These are phyloP conservation scores for Periphyllus acericola DNA, from an alignment of 2,888 invertebrate species.

Conservation along the genomic window DNA sequence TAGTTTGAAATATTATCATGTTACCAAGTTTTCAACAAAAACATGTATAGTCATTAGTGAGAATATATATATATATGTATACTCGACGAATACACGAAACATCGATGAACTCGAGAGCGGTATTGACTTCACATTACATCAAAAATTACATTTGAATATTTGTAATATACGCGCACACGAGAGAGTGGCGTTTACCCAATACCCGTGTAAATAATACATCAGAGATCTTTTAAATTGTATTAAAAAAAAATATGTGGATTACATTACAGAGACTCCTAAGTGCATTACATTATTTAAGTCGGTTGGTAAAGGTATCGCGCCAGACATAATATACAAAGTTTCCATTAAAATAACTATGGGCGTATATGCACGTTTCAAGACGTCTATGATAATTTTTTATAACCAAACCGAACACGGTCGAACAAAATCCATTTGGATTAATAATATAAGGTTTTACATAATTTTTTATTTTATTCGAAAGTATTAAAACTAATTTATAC, in stretches of 20 bases:
- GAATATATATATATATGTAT: neutral
- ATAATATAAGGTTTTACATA: constrained; percentile 19
- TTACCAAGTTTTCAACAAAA: constrained; percentile 7
- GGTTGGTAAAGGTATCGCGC: neutral
- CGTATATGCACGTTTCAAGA: constrained; percentile 6
- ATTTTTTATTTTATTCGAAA: constrained; percentile 17
- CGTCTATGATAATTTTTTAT: constrained; percentile 22
- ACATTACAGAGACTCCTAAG: neutral
- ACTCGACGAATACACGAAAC: neutral
- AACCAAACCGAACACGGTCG: neutral
- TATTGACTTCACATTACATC: neutral
- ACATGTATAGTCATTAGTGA: constrained; percentile 3
- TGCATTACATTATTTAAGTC: neutral
- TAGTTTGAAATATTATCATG: constrained; percentile 13
- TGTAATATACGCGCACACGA: neutral
- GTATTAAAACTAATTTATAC: constrained; percentile 15
- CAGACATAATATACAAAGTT: neutral
- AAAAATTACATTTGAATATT: neutral
- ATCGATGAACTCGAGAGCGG: neutral
- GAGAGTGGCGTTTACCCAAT: neutral
- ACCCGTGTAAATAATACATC: neutral
- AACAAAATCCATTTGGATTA: constrained; percentile 40
- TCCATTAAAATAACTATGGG: constrained; percentile 28
- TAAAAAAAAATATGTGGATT: neutral
- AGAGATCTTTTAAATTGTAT: neutral